These are phyloP conservation scores for Antidorcas marsupialis DNA, from an alignment of 2,113 vertebrate genomes.

Conservation along the genomic window DNA sequence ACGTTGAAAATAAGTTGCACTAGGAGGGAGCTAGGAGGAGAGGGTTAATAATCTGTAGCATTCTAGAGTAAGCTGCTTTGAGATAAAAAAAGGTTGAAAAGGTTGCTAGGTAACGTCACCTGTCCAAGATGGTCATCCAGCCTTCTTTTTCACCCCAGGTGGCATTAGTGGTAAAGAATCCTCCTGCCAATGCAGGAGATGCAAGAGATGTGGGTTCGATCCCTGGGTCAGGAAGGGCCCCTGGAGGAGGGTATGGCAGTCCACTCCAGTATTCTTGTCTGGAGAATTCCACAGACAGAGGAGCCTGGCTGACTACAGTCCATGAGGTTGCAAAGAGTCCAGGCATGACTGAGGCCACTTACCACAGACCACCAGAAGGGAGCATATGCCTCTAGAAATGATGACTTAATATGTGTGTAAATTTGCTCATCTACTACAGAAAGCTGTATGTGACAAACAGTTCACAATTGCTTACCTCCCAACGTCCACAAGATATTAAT, in stretches of 20 bases:
- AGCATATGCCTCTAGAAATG: neutral
- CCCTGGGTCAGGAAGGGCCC: neutral
- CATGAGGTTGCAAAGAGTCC: neutral
- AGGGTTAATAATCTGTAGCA: neutral
- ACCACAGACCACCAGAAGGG: neutral
- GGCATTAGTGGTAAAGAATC: neutral
- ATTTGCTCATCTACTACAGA: neutral
- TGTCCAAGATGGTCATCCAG: neutral
- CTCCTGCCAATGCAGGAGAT: neutral
- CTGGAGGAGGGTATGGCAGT: neutral
- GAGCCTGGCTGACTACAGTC: neutral
- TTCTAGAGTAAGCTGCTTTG: neutral
- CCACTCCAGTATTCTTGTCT: neutral
- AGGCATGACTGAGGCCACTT: neutral
- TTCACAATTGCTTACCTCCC: neutral
- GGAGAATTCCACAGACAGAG: neutral
- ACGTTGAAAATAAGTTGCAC: neutral
- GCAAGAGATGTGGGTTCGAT: neutral
- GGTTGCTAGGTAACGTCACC: neutral
- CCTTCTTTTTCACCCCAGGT: neutral
- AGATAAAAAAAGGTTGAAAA: neutral
- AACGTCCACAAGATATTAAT: neutral
- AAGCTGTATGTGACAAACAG: too few relatives aligned
- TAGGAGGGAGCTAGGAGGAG: neutral
- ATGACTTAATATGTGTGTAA: neutral